These are phyloP conservation scores for Collichthys lucidus DNA, from an alignment of 2,113 vertebrate genomes.

Conservation along the genomic window DNA sequence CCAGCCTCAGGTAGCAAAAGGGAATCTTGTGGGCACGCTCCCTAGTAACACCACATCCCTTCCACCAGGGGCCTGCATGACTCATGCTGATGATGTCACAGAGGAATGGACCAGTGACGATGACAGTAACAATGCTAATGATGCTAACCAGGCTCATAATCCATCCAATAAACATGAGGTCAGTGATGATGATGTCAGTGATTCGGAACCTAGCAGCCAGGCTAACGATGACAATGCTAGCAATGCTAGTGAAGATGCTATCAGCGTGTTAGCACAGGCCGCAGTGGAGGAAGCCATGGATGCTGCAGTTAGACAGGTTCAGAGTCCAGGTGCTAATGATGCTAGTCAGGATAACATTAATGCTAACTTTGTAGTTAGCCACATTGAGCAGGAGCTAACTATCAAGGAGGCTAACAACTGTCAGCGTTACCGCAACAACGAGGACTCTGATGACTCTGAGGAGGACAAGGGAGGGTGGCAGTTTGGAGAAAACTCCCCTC, in stretches of 20 bases:
- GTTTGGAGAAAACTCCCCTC: conserved; percentile 37
- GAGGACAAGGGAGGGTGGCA: conserved; percentile 40
- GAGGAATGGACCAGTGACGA: conserved; percentile 22
- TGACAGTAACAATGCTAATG: conserved; percentile 17
- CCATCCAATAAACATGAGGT: not conserved
- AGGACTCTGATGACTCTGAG: conserved; percentile 22
- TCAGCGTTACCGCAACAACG: conserved; percentile 14
- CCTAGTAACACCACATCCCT: conserved; percentile 34
- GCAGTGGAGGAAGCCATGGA: conserved; percentile 60
- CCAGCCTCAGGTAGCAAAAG: conserved; percentile 64
- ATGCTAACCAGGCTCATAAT: not conserved
- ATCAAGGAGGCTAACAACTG: not conserved
- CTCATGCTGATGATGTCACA: conserved; percentile 36
- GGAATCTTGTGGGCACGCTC: conserved; percentile 33
- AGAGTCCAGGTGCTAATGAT: not conserved
- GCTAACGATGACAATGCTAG: conserved; percentile 45
- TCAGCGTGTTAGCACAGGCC: conserved; percentile 67
- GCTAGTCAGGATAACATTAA: conserved; percentile 19
- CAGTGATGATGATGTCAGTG: conserved; percentile 1
- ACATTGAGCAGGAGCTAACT: not conserved
- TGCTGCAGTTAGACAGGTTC: conserved; percentile 42
- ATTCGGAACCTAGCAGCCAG: conserved; percentile 20
- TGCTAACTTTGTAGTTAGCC: conserved; percentile 22
- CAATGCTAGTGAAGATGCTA: conserved; percentile 65
- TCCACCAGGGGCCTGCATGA: conserved; percentile 25